Percentiles rank a stretch among this genome's conserved stretches.
Evolutionary conservation across 2,797 vertebrate genomes (phyloP).

Genomic region (Sebastes taczanowskii): DNA sequence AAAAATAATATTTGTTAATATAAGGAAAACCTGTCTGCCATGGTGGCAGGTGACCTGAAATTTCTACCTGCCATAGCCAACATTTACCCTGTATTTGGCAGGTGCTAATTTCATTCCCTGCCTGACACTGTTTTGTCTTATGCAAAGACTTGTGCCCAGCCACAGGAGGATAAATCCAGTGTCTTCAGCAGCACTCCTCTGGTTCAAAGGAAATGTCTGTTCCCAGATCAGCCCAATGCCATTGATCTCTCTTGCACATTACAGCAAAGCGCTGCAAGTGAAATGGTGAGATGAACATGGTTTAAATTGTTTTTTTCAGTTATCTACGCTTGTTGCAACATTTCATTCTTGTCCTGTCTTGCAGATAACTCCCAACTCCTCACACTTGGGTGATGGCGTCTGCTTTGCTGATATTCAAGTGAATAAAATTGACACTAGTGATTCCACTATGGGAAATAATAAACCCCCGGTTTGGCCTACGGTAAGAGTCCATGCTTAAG

Average conservation of each 20-base stretch:
- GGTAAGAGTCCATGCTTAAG: constrained; percentile 58
- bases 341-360: not conserved
- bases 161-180: constrained; percentile 64
- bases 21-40: no score
- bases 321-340: not conserved
- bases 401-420: constrained; percentile 71
- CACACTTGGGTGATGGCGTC: constrained; percentile 62
- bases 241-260: constrained; percentile 58
- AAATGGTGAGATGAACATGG: constrained; percentile 60
- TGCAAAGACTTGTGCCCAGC: constrained; percentile 2
- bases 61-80: no score
- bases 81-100: no score
- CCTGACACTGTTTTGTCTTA: not conserved
- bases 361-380: constrained; percentile 65
- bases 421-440: constrained; percentile 61
- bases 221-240: constrained; percentile 37
- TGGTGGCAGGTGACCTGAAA: no score
- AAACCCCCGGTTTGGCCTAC: constrained; percentile 62
- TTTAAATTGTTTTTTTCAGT: not conserved
- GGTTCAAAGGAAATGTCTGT: constrained; percentile 56
- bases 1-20: no score
- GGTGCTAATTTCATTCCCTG: no score
- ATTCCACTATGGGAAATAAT: constrained; percentile 10
- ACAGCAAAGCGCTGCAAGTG: constrained; percentile 53
- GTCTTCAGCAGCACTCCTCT: constrained; percentile 74